Evolutionary conservation across 2,797 vertebrate genomes (phyloP), one percentile per base, ranked within the genome.

Genomic region (Eulemur mongoz): DNA sequence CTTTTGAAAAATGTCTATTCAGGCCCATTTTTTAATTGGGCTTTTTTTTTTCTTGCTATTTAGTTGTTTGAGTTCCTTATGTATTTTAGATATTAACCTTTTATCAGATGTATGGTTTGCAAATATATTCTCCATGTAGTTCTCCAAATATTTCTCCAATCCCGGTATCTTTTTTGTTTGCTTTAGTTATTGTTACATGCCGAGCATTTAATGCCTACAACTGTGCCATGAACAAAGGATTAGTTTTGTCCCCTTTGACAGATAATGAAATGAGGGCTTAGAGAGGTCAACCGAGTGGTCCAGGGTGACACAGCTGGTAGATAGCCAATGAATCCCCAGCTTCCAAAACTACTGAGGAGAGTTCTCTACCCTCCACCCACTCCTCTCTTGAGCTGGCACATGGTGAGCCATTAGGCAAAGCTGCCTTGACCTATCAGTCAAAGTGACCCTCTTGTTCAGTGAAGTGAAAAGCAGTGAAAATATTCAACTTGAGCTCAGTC

Each of bases 401-500:
- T 20, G 38, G 65, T 48, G 23, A 96, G 43, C n/a, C 76, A 48
- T 73, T 72, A 25, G 30, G 70, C 75, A 79, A 73, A 57, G 30
- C 57, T 86, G 27, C 50, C 48, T 25, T 75, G 65, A 61, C 82
- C 65, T 69, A 35, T 48, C 0, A 7, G 86, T 81, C 91, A 89
- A 88, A 79, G 27, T 76, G 59, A 93, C 80, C 67, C 52, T 91
- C 43, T 35, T 75, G n/a, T 48, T 88, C 86, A 90, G 20, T 94
- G 65, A 94, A 75, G 13, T 73, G 76, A 93, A 91, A 92, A 91
- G 43, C 40, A 95, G 43, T 45, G 70, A 91, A 89, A 94, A 92
- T 93, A 94, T 50, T 92, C 35, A 27, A 57, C 84, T 57, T 73
- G 27, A 54, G 2, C 82, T 65, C 40, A 83, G 57, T 76, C 57